Base-by-base conservation (phyloP, 2,113 vertebrate genomes). In the Cepphus grylle region DNA sequence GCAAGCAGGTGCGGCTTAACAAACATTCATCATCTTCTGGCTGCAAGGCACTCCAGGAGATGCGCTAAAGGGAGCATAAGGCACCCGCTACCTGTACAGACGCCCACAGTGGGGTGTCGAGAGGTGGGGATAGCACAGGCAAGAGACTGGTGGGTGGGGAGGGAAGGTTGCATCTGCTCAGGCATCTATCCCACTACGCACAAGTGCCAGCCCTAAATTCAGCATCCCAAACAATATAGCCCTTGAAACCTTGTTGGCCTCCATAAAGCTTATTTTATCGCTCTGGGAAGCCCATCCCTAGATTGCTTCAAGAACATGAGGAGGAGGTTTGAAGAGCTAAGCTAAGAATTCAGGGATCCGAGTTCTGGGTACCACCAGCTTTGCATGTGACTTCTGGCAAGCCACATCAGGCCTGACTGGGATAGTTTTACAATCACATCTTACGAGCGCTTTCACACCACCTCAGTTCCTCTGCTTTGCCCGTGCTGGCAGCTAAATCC, bases 11-110 rank as follows among this genome's bases (percentile, higher is more conserved):
- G 91, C 45, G 7, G 80, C 73, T 53, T 80, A 17, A 40, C 26
- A 81, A 86, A 55, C 85, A 95, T 97, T 92, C 63, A 40, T 98
- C 82, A 80, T 97, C 61, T 36, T 8, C 25, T 45, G 58, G 61
- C 82, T 13, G 10, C 3, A 49, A 78, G 69, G 72, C 34, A 13
- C 70, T 45, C 61, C 78, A 56, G 53, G 85, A 85, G 86, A 66
- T 38, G 70, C 2, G 8, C 63, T 72, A 23, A 71, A 43, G 86
- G 77, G 76, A 89, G 42, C 27, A 13, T 8, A 45, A 80, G 86
- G 94, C 15, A 38, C 47, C 91, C 5, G 34, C 78, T 86, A 69
- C 85, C 76, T 2, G 13, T 18, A 38, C 50, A 40, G 40, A 58
- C 74, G 55, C 27, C 42, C 5, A 32, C 49, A 32, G 16, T 1